Percentiles rank a stretch among this genome's conserved stretches.
These are phyloP conservation scores for Eumerus sabulonum DNA, from an alignment of 2,888 invertebrate genomes.

Conservation along the genomic window DNA sequence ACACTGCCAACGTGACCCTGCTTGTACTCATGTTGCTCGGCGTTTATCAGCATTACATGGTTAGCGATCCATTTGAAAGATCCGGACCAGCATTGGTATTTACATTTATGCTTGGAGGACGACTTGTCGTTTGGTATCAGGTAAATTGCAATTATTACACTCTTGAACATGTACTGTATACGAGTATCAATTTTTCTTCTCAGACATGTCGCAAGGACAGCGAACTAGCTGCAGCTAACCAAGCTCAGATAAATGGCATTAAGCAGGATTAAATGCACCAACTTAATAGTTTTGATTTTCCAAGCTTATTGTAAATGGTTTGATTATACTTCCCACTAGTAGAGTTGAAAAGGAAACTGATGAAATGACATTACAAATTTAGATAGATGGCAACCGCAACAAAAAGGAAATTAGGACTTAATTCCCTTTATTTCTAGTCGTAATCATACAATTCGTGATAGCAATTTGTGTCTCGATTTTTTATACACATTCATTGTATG, in stretches of 20 bases:
- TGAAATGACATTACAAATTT: slow-evolving; percentile 49
- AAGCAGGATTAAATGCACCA: slow-evolving; percentile 81
- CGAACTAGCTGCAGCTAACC: slow-evolving; percentile 79
- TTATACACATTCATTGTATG: slow-evolving; percentile 17
- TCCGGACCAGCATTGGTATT: slow-evolving; percentile 94
- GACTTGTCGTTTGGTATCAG: slow-evolving; percentile 89
- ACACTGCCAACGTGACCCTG: slow-evolving; percentile 91
- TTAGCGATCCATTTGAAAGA: slow-evolving; percentile 94
- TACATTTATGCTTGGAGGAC: slow-evolving; percentile 93
- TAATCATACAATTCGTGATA: slow-evolving; percentile 66
- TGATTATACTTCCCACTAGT: slow-evolving; percentile 29
- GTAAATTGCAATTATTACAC: slow-evolving; percentile 69
- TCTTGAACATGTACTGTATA: too few relatives aligned
- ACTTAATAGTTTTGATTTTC: too few relatives aligned
- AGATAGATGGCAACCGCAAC: slow-evolving; percentile 34
- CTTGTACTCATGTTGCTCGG: slow-evolving; percentile 92
- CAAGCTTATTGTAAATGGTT: slow-evolving; percentile 24
- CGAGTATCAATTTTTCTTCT: slow-evolving; percentile 71
- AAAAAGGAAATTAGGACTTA: slow-evolving; percentile 42
- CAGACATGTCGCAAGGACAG: slow-evolving; percentile 82
- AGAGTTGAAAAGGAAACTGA: slow-evolving; percentile 40
- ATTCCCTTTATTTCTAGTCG: slow-evolving; percentile 58
- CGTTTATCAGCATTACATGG: slow-evolving; percentile 95
- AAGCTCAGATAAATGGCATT: slow-evolving; percentile 82
- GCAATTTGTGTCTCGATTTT: slow-evolving; percentile 51